Evolutionary conservation across 2,888 invertebrate species (phyloP).

Genomic region (Troglohyphantes excavatus): DNA sequence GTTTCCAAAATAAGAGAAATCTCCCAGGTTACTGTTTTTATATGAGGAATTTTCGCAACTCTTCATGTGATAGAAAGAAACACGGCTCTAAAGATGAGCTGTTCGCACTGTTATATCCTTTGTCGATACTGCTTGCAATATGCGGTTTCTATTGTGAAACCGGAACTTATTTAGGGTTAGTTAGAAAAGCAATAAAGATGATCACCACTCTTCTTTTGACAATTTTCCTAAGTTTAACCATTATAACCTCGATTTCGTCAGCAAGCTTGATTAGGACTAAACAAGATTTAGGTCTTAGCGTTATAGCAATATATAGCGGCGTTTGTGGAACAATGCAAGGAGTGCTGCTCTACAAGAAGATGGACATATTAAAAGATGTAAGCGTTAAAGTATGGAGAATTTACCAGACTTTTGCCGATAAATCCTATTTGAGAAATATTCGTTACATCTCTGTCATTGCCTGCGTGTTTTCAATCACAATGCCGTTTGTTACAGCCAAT

Average conservation of each 20-base stretch:
- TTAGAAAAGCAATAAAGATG: not conserved
- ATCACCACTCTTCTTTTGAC: not conserved
- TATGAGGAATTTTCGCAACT: too few relatives aligned
- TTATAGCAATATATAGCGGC: not conserved
- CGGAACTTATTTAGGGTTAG: not conserved
- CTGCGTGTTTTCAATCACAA: not conserved
- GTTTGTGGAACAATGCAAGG: not conserved
- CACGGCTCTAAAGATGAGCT: not conserved
- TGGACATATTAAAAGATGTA: not conserved
- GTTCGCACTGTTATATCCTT: not conserved
- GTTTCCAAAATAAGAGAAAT: too few relatives aligned
- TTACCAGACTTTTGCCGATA: not conserved
- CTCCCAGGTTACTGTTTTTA: too few relatives aligned
- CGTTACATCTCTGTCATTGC: not conserved
- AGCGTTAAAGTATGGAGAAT: not conserved
- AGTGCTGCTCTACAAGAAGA: not conserved
- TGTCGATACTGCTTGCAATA: not conserved
- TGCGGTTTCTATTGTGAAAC: not conserved
- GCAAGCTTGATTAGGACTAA: not conserved
- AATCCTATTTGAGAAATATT: not conserved
- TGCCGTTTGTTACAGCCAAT: not conserved
- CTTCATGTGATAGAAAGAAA: too few relatives aligned
- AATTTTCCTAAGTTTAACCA: not conserved
- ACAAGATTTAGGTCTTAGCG: not conserved
- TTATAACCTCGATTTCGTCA: not conserved